Evolutionary conservation across 2,113 vertebrate species (phyloP).

Genomic region (Tonatia bakeri): DNA sequence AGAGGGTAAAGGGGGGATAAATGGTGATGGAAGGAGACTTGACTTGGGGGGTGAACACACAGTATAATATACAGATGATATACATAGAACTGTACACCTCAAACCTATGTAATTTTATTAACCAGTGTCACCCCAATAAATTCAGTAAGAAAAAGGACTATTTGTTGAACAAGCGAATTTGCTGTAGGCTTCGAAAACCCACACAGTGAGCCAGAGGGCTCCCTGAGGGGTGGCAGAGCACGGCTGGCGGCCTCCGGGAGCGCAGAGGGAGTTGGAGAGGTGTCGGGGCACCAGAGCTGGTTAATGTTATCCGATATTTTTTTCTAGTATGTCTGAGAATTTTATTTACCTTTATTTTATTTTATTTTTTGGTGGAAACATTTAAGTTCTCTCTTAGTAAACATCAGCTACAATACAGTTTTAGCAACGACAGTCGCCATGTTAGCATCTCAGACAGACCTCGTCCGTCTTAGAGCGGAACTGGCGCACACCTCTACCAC

Average conservation of each 20-base stretch:
- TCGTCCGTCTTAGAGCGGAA: background rate
- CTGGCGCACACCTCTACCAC: background rate
- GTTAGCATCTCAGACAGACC: background rate
- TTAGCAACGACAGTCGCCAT: background rate
- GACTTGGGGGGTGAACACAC: background rate
- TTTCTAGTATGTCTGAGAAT: background rate
- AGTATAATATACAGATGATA: background rate
- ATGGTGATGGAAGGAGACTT: background rate
- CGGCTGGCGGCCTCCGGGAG: background rate
- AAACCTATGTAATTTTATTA: background rate
- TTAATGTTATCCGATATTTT: background rate
- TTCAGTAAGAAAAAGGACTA: background rate
- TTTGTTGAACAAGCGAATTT: constrained; percentile 49
- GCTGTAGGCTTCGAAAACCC: constrained; percentile 38
- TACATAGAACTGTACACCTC: background rate
- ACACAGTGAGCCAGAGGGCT: constrained; percentile 29
- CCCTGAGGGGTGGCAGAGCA: constrained; percentile 3
- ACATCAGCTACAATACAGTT: background rate
- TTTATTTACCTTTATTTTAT: background rate
- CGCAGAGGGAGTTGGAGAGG: background rate
- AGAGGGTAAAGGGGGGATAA: background rate
- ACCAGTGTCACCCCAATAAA: background rate
- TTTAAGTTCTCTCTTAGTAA: background rate
- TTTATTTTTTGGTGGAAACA: background rate
- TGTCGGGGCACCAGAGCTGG: background rate